Evolutionary conservation across 2,113 vertebrate genomes (phyloP), one percentile per base, ranked within the genome.

Genomic region (Athene cunicularia): DNA sequence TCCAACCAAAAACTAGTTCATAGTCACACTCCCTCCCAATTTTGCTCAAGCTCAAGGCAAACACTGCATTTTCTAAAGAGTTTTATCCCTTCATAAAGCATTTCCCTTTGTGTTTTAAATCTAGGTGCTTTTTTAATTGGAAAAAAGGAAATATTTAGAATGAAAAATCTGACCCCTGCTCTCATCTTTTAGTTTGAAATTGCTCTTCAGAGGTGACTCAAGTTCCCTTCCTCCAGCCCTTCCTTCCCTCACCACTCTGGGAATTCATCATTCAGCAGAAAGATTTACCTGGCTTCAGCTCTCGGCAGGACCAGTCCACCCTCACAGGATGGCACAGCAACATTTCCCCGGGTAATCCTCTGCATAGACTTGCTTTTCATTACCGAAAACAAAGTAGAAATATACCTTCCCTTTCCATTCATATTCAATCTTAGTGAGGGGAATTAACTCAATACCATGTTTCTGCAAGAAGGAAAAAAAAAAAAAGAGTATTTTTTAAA

Each of bases 391-490:
- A 94, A 96, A 98, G 94, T 98, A 99, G 72, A 95, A 58, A 58
- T 97, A 88, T 4, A 81, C 59, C 28, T 97, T 97, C 72, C 92
- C 98, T 92, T 98, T 97, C 99, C 98, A 99, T 9, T 59, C 59
- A 91, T 98, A 98, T 35, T 76, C 95, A 55, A 19, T 98, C 72
- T 97, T 98, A 43, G 98, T 98, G 68, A 99, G 90, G 5, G 99
- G 98, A 70, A 99, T 98, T 90, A 98, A 85, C 86, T 99, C 98
- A 14, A 99, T 91, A 39, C 92, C 98, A 86, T 99, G 98, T 89
- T 98, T 98, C 99, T 99, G 97, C 66, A 95, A 96, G 33, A 95
- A 52, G 71, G 64, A 84, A 92, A 95, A 32, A 94, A 53, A 87
- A 39, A 74, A 70, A 49, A 55, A 32, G 10, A 30, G 14, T n/a